Percentiles rank a stretch among this genome's conserved stretches.
phyloP scores from a whole-genome alignment of 2,113 vertebrate genomes.

The Crypturellus undulatus region DNA sequence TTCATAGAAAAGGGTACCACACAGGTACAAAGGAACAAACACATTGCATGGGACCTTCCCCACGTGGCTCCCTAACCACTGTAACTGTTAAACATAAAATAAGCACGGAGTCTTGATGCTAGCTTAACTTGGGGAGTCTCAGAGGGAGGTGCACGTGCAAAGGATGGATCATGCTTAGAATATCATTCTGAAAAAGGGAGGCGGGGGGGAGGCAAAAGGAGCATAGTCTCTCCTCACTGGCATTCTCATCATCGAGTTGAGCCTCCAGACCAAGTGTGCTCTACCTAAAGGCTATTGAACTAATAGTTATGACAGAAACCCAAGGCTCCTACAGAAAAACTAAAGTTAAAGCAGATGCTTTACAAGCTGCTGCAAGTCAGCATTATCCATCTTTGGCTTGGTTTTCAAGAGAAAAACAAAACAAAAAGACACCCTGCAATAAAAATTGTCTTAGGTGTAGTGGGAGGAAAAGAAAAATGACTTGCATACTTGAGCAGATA shows the following conservation, averaged over 20 bases:
- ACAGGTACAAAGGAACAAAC: neutral
- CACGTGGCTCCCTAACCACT: neutral
- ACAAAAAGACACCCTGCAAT: too few species aligned
- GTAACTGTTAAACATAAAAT: neutral
- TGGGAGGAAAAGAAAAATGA: neutral
- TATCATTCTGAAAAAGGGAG: neutral
- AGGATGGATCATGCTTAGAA: neutral
- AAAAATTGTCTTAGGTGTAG: neutral
- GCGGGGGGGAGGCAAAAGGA: neutral
- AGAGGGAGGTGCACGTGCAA: neutral
- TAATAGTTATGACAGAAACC: neutral
- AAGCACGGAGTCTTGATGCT: neutral
- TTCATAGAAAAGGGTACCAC: neutral
- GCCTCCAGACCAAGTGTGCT: neutral
- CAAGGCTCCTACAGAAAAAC: neutral
- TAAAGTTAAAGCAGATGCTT: neutral
- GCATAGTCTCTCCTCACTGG: neutral
- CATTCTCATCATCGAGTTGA: neutral
- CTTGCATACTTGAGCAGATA: neutral
- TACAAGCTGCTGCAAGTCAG: neutral
- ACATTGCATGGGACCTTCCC: neutral
- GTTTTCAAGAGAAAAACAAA: neutral
- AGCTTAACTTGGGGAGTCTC: neutral
- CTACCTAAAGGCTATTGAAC: neutral
- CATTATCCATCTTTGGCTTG: neutral